Evolutionary conservation across 2,113 vertebrate species (phyloP).

Genomic region (Chroicocephalus ridibundus): DNA sequence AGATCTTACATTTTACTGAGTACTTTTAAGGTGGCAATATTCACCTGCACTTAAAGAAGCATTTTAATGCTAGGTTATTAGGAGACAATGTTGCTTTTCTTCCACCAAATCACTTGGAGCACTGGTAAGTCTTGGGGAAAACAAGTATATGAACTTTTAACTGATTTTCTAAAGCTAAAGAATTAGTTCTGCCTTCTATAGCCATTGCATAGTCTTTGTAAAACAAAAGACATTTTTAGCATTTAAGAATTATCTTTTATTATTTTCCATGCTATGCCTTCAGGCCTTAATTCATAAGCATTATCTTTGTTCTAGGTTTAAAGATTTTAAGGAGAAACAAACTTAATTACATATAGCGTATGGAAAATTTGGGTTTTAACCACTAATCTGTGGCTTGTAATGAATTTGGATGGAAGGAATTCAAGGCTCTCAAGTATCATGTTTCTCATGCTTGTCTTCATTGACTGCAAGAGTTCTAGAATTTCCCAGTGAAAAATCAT

Average conservation of each 20-base stretch:
- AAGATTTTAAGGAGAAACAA: conserved; percentile 51
- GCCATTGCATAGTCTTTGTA: neutral
- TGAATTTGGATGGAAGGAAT: conserved; percentile 51
- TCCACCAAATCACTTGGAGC: neutral
- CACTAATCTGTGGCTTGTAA: conserved; percentile 21
- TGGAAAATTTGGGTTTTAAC: conserved; percentile 40
- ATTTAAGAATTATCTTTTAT: conserved; percentile 21
- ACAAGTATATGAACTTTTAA: neutral
- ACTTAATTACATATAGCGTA: conserved; percentile 11
- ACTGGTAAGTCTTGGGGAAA: neutral
- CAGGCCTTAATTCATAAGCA: conserved; percentile 49
- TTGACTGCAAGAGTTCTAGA: neutral
- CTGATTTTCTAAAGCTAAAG: conserved; percentile 1
- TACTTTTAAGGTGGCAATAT: neutral
- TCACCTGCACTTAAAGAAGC: neutral
- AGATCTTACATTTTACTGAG: neutral
- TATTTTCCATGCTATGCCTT: conserved; percentile 31
- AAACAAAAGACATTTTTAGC: conserved; percentile 36
- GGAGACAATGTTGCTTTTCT: neutral
- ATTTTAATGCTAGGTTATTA: neutral
- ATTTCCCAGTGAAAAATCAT: neutral
- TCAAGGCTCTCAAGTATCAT: neutral
- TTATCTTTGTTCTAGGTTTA: conserved; percentile 51
- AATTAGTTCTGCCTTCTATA: neutral
- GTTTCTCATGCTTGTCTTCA: neutral